phyloP scores from a whole-genome alignment of 2,888 invertebrate species.

The Matsumyia berberina region DNA sequence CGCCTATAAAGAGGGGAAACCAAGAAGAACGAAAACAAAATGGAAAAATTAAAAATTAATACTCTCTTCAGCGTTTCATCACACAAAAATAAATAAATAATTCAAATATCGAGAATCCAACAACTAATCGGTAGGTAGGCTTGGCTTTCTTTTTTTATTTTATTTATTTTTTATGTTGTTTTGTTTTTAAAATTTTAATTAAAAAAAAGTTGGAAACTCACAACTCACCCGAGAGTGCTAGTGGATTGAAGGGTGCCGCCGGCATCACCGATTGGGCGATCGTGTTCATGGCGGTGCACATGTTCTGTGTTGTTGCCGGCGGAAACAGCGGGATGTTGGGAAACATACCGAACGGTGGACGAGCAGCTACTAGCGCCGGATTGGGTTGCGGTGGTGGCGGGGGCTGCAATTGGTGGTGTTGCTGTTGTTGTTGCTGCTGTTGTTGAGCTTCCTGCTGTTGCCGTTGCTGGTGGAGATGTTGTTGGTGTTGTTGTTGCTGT shows the following conservation, averaged over 20 bases:
- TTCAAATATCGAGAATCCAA: neutral
- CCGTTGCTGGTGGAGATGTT: constrained; percentile 80
- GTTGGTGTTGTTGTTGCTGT: constrained; percentile 81
- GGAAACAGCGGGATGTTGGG: constrained; percentile 84
- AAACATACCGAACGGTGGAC: constrained; percentile 84
- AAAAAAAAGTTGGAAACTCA: constrained; percentile 77
- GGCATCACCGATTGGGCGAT: constrained; percentile 92
- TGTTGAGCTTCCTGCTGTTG: constrained; percentile 80
- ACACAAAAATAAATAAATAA: constrained; percentile 63
- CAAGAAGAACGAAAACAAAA: constrained; percentile 50
- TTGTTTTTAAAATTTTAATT: constrained; percentile 37
- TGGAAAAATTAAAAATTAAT: constrained; percentile 1
- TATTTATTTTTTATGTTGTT: constrained; percentile 61
- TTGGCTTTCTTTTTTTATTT: constrained; percentile 13
- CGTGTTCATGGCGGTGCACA: constrained; percentile 91
- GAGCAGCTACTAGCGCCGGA: constrained; percentile 79
- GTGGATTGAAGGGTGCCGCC: constrained; percentile 94
- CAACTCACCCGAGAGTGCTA: constrained; percentile 89
- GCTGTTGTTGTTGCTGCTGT: constrained; percentile 78
- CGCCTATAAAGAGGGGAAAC: constrained; percentile 85
- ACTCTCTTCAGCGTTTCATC: neutral
- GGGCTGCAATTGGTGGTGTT: constrained; percentile 77
- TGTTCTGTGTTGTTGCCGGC: constrained; percentile 88
- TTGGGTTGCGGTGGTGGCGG: constrained; percentile 80
- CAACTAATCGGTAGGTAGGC: neutral